Evolutionary conservation across 1,140 invertebrate species (phyloP), one percentile per base, ranked within the genome.

Genomic region (Rhopalosiphum maidis): DNA sequence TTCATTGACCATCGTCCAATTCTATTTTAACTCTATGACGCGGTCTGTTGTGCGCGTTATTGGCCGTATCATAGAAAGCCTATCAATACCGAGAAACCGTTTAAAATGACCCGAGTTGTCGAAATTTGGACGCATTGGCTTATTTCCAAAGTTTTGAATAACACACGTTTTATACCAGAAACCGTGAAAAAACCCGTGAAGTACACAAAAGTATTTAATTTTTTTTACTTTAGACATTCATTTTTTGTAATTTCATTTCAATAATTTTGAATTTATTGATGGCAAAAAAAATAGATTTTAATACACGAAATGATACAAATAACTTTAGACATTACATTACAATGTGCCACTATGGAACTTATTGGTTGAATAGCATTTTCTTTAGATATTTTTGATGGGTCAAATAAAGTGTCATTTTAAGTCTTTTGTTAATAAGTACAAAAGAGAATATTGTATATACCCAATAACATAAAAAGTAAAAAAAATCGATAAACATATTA

Each of bases 1-100:
- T 85, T 85, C 48, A 51, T 92, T 92, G 91, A 92, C 77, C 43
- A 15, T 23, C n/a, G 91, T 92, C 91, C 91, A 92, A 92, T 85
- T 92, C 91, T 92, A 92, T 92, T 85, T 92, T 85, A 41, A 54
- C n/a, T 30, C 30, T 41, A 30, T n/a, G 91, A 54, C 15, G 46
- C 11, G 77, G 48, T 92, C 35, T 46, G 68, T 91, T 51, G 11
- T 35, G n/a, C 48, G 46, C 91, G 82, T 82, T 92, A 92, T 92
- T 92, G 82, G 77, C 91, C 82, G 91, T 54, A 85, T 92, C 41
- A 41, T 35, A 48, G 77, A 92, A 83, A 92, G 91, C 91, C 91
- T 85, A 85, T 85, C 91, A 25, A 37, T 30, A 48, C n/a, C n/a
- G 9, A 43, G 54, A 68, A 46, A 55, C 21, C 90, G 21, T 83